Percentiles rank a stretch among this genome's conserved stretches.
These are phyloP conservation scores for Dipus sagitta DNA, from an alignment of 2,797 vertebrate species.

Conservation along the genomic window DNA sequence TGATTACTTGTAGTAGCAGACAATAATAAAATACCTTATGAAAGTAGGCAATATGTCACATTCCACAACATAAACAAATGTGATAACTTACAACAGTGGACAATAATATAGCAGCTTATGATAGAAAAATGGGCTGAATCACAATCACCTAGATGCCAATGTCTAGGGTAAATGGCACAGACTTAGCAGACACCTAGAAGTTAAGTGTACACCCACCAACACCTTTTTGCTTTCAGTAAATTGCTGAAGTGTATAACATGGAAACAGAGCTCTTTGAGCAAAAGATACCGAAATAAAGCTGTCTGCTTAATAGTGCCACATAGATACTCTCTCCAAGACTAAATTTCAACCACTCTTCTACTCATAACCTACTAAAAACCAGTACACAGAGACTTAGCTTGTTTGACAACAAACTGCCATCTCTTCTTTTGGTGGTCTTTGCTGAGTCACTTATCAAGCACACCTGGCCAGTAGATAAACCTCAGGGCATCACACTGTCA, in stretches of 20 bases:
- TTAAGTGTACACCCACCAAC: background rate
- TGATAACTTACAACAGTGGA: background rate
- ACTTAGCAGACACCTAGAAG: background rate
- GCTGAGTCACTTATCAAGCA: background rate
- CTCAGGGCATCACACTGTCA: background rate
- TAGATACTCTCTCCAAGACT: background rate
- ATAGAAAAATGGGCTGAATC: background rate
- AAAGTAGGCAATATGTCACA: too few species aligned
- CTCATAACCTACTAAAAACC: conserved; percentile 27
- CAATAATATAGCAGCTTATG: background rate
- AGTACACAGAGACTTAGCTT: background rate
- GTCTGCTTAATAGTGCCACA: background rate
- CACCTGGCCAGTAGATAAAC: background rate
- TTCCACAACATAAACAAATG: background rate
- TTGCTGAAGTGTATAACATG: background rate
- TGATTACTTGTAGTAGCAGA: background rate
- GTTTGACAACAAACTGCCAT: conserved; percentile 2
- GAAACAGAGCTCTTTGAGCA: background rate
- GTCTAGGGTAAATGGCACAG: background rate
- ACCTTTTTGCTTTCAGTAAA: background rate
- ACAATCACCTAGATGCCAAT: background rate
- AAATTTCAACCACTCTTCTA: conserved; percentile 48
- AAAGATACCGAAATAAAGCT: conserved; percentile 49
- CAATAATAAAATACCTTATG: background rate
- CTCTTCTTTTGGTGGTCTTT: conserved; percentile 23